Conservation (phyloP, 2,797 vertebrate species). For the Anabas testudineus region DNA sequence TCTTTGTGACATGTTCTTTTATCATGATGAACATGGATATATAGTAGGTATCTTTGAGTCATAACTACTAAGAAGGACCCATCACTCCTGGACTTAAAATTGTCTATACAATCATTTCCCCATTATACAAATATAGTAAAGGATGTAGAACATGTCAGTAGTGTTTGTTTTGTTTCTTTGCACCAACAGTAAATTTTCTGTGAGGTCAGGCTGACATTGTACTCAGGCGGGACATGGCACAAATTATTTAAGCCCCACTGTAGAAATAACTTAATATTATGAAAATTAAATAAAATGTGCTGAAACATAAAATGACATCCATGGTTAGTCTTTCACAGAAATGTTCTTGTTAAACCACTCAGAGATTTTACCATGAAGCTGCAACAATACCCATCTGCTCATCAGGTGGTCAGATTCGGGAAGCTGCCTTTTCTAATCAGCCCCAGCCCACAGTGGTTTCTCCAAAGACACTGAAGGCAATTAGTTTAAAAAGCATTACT, state of each 20-base stretch:
- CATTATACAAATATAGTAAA: neutral
- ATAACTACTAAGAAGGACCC: too few species aligned
- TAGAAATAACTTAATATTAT: neutral
- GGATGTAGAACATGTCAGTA: neutral
- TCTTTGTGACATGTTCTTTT: neutral
- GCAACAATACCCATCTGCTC: slow-evolving; percentile 50
- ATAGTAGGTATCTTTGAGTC: too few species aligned
- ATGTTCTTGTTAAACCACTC: slow-evolving; percentile 34
- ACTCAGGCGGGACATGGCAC: neutral
- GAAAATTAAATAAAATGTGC: slow-evolving; percentile 19
- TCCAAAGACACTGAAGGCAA: slow-evolving; percentile 78
- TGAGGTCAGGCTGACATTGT: neutral
- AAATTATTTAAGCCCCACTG: neutral
- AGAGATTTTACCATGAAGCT: slow-evolving; percentile 23
- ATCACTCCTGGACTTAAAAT: neutral
- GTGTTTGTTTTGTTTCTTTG: slow-evolving; percentile 1
- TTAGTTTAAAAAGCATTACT: slow-evolving; percentile 83
- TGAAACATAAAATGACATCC: slow-evolving; percentile 14
- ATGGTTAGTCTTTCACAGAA: slow-evolving; percentile 12
- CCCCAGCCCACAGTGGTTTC: slow-evolving; percentile 53
- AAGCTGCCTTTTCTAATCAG: slow-evolving; percentile 71
- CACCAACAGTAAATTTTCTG: slow-evolving; percentile 1
- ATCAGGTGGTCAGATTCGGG: slow-evolving; percentile 68
- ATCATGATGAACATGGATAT: neutral
- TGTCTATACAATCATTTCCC: neutral